Conservation (phyloP, 1,140 invertebrate genomes). For the Solenopsis invicta region DNA sequence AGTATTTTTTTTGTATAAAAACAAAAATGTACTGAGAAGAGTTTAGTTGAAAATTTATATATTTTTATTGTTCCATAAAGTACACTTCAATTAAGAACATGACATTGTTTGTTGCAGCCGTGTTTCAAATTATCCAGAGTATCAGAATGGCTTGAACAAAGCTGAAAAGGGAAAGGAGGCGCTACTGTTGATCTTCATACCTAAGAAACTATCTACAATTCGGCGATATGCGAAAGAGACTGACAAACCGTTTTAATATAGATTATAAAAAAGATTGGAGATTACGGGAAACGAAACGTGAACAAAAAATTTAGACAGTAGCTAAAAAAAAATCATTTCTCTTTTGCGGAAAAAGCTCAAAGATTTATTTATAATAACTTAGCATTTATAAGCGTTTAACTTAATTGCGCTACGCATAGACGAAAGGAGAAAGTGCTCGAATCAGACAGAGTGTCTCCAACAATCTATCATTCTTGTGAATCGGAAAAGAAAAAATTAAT, state of each 20-base stretch:
- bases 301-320: constrained; percentile 59
- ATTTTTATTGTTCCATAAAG: constrained; percentile 3
- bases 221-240: constrained; percentile 58
- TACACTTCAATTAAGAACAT: constrained; percentile 13
- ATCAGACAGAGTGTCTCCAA: not conserved
- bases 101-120: constrained; percentile 89
- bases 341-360: constrained; percentile 76
- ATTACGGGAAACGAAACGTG: constrained; percentile 29
- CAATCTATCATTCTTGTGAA: constrained; percentile 11
- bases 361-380: constrained; percentile 81
- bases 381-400: constrained; percentile 84
- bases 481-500: constrained; percentile 52
- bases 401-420: constrained; percentile 72
- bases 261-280: constrained; percentile 60
- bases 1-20: no score
- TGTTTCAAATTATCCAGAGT: constrained; percentile 99
- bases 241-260: constrained; percentile 54
- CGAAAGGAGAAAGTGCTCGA: constrained; percentile 64
- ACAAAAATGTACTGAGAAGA: not conserved
- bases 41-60: constrained; percentile 34
- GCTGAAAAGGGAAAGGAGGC: not conserved
- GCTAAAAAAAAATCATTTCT: constrained; percentile 55
- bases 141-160: constrained; percentile 95
- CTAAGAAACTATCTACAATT: constrained; percentile 61
- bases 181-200: constrained; percentile 68